Conservation (phyloP, 2,113 vertebrate species). For the Pogona vitticeps region DNA sequence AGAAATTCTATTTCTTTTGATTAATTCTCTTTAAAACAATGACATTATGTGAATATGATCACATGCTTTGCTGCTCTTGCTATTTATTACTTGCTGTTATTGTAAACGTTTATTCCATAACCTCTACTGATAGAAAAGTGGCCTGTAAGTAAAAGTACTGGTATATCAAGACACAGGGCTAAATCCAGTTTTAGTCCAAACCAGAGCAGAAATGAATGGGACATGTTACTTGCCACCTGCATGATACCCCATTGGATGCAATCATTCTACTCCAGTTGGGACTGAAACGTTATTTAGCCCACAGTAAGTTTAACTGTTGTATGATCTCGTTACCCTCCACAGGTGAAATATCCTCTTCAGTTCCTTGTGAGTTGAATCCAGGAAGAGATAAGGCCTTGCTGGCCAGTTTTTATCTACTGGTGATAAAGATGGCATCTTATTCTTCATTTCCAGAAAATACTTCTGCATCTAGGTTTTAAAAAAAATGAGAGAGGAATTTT, state of each 20-base stretch:
- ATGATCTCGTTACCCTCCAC: constrained; percentile 87
- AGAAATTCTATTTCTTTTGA: background rate
- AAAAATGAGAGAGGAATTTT: constrained; percentile 44
- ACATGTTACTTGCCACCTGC: too few species aligned
- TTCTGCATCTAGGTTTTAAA: constrained; percentile 86
- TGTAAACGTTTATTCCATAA: background rate
- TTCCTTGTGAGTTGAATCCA: constrained; percentile 89
- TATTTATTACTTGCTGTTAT: background rate
- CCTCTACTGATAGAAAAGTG: background rate
- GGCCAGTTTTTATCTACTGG: constrained; percentile 96
- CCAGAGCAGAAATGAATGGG: too few species aligned
- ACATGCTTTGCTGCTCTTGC: too few species aligned
- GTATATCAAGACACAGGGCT: too few species aligned
- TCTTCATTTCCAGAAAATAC: constrained; percentile 93
- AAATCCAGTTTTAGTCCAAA: too few species aligned
- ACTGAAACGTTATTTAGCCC: background rate
- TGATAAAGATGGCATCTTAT: constrained; percentile 89
- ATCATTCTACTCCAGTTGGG: too few species aligned
- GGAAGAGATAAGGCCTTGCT: constrained; percentile 86
- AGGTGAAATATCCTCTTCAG: constrained; percentile 93
- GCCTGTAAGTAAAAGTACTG: background rate
- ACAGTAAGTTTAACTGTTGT: constrained; percentile 12
- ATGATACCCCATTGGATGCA: too few species aligned
- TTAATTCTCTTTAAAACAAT: background rate
- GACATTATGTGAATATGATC: background rate